These are phyloP conservation scores for Sebastes taczanowskii DNA, from an alignment of 2,797 vertebrate species.

Conservation along the genomic window DNA sequence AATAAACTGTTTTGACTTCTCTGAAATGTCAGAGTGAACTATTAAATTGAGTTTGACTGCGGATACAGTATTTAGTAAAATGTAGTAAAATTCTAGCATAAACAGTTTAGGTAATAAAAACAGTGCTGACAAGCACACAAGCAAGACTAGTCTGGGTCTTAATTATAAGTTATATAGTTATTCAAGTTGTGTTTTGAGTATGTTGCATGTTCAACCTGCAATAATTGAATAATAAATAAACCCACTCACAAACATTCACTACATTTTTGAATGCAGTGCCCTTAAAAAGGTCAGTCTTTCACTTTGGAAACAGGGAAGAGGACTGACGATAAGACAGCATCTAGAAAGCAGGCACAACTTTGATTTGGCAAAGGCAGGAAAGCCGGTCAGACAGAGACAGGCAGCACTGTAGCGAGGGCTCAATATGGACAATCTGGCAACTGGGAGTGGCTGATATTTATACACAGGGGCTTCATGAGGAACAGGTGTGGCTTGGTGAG, in stretches of 20 bases:
- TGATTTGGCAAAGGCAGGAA: not conserved
- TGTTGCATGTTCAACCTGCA: not conserved
- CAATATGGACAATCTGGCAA: not conserved
- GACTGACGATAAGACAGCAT: not conserved
- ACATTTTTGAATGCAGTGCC: not conserved
- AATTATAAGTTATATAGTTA: too few species aligned
- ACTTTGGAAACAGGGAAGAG: not conserved
- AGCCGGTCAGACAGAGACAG: not conserved
- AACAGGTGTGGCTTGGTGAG: not conserved
- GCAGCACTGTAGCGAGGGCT: not conserved
- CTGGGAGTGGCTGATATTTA: not conserved
- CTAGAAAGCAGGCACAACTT: not conserved
- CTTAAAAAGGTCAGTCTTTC: not conserved
- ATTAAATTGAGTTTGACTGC: not conserved
- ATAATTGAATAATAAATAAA: not conserved
- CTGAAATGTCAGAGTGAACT: not conserved
- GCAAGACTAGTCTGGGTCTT: too few species aligned
- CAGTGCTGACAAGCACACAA: too few species aligned
- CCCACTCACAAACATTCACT: not conserved
- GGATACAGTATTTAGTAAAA: not conserved
- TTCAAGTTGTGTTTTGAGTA: not conserved
- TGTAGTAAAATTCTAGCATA: not conserved
- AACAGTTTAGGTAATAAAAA: not conserved
- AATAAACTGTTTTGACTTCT: constrained; percentile 5
- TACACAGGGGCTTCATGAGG: not conserved